Base-by-base conservation (phyloP, 1,140 invertebrate species). In the Lerema accius region DNA sequence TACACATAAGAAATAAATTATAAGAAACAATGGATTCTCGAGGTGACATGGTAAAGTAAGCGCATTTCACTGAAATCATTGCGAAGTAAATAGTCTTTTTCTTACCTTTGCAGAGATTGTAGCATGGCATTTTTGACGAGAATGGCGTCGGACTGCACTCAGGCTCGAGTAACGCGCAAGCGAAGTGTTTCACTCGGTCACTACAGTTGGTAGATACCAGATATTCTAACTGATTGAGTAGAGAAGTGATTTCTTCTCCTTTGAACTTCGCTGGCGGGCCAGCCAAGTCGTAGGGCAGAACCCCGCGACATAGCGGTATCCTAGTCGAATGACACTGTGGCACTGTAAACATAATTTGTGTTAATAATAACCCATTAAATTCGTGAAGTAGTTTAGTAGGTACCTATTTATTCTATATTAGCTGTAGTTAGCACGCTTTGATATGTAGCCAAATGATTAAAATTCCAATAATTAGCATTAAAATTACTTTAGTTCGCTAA, bases 101-200 rank as follows among this genome's bases (percentile, higher is more conserved):
- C 67, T 76, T 84, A 94, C 94, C 93, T 92, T 92, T 93, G 67
- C 94, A 95, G 63, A 94, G 92, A 65, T 92, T 93, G 35, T 92
- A 90, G 67, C 94, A 95, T 0, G 94, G 94, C 60, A 92, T 92
- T 66, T 94, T 88, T 15, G 91, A 78, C 1, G 87, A 86, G 62
- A 92, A 92, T 0, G 93, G 92, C 28, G 86, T 80, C 0, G 93
- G 92, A 32, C 90, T 91, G 76, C 94, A 95, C 49, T 94, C 93
- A 0, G 94, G 94, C 71, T 95, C 94, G 28, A 95, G 78, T 15
- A 94, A 81, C 1, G 93, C 92, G 69, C 94, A 95, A 3, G 93
- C 71, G 72, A 94, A 94, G 63, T 94, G 92, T 14, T 89, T 85
- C 0, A 93, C 90, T 5, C 94, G 84, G 0, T 92, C 86, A 65